phyloP scores from a whole-genome alignment of 2,888 invertebrate species.

The Aphrophora alni region DNA sequence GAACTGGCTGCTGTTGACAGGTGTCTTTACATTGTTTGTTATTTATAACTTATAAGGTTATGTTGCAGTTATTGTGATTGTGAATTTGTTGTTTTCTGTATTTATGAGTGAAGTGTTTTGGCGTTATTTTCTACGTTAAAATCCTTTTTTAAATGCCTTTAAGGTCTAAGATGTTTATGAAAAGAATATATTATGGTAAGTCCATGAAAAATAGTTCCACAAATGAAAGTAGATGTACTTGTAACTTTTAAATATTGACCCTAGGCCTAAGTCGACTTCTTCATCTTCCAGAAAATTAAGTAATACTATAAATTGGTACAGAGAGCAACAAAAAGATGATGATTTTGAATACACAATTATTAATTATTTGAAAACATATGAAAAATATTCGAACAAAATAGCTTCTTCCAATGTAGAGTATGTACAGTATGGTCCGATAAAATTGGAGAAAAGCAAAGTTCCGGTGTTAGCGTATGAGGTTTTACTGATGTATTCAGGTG shows the following conservation, averaged over 20 bases:
- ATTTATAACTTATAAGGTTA: too few relatives aligned
- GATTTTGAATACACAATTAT: constrained; percentile 15
- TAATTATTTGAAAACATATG: background rate
- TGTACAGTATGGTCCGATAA: background rate
- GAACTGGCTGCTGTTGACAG: too few relatives aligned
- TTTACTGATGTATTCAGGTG: background rate
- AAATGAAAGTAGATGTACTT: background rate
- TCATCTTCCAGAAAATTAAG: background rate
- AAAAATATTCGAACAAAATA: constrained; percentile 12
- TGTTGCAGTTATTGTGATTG: too few relatives aligned
- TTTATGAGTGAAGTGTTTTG: too few relatives aligned
- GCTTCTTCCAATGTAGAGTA: background rate
- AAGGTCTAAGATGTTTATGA: constrained; percentile 6
- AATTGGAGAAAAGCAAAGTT: constrained; percentile 14
- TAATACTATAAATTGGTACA: background rate
- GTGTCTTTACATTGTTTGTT: too few relatives aligned
- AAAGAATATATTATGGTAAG: constrained; percentile 12
- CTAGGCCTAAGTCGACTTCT: background rate
- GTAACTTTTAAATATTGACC: background rate
- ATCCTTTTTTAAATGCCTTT: background rate
- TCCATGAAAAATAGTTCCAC: background rate
- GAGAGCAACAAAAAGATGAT: background rate
- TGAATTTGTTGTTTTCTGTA: too few relatives aligned
- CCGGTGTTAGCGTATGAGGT: background rate
- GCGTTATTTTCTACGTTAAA: too few relatives aligned